These are phyloP conservation scores for Corydoras sp. DNA, from an alignment of 2,113 vertebrate species.

Conservation along the genomic window DNA sequence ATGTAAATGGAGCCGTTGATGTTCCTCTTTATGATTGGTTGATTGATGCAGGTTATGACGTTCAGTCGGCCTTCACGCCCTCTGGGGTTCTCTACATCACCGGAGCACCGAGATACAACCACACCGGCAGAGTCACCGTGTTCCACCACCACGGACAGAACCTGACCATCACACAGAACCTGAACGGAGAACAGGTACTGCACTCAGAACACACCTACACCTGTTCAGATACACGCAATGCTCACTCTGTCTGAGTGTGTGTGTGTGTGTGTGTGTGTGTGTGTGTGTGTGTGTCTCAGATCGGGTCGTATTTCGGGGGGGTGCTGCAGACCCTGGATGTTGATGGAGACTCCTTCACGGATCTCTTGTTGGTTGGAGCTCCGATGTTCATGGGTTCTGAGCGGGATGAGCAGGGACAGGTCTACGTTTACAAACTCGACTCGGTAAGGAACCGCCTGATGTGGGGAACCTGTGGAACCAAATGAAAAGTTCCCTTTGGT, in stretches of 20 bases:
- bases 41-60: slow-evolving; percentile 76
- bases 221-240: neutral
- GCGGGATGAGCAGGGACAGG: slow-evolving; percentile 87
- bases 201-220: neutral
- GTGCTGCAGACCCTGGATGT: slow-evolving; percentile 85
- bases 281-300: slow-evolving; percentile 59
- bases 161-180: slow-evolving; percentile 70
- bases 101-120: slow-evolving; percentile 91
- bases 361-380: slow-evolving; percentile 85
- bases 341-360: slow-evolving; percentile 76
- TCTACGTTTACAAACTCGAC: slow-evolving; percentile 81
- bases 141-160: slow-evolving; percentile 70
- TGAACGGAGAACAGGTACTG: slow-evolving; percentile 85
- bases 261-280: neutral
- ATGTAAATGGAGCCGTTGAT: no score
- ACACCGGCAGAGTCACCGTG: slow-evolving; percentile 84
- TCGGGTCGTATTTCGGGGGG: slow-evolving; percentile 93
- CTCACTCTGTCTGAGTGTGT: neutral
- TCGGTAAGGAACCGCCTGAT: slow-evolving; percentile 55
- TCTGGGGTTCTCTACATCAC: slow-evolving; percentile 77
- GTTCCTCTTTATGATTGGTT: neutral
- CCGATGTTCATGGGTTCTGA: slow-evolving; percentile 95
- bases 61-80: slow-evolving; percentile 76
- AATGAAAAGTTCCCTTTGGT: neutral
- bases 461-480: neutral